Evolutionary conservation across 1,140 invertebrate species (phyloP).

Genomic region (Trissolcus basalis): DNA sequence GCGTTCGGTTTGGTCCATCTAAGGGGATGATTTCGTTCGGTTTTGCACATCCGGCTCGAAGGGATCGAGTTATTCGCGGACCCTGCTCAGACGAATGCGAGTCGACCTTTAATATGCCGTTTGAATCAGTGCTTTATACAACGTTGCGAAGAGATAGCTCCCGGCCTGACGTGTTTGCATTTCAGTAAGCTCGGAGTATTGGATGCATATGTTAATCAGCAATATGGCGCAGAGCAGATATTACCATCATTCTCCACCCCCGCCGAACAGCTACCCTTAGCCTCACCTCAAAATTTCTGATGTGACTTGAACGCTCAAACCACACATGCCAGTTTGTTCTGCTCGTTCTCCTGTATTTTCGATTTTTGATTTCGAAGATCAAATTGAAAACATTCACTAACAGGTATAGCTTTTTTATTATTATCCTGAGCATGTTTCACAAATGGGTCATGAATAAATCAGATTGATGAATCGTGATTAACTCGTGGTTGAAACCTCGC

Average conservation of each 20-base stretch:
- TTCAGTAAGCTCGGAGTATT: constrained; percentile 68
- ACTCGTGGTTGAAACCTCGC: not conserved
- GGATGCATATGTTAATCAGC: constrained; percentile 75
- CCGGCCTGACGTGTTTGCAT: constrained; percentile 71
- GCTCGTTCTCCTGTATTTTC: constrained; percentile 49
- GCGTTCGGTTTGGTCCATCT: constrained; percentile 20
- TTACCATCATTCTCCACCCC: constrained; percentile 64
- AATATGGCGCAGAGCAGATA: constrained; percentile 70
- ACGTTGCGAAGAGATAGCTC: constrained; percentile 69
- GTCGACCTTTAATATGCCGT: constrained; percentile 73
- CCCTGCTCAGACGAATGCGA: constrained; percentile 65
- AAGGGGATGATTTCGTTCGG: constrained; percentile 56
- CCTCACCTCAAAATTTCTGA: constrained; percentile 39
- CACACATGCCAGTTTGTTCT: constrained; percentile 41
- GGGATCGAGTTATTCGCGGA: constrained; percentile 66
- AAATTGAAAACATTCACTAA: no score
- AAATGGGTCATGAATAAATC: constrained; percentile 1
- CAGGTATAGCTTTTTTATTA: no score
- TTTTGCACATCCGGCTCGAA: constrained; percentile 49
- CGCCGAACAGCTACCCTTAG: constrained; percentile 55
- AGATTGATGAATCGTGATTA: constrained; percentile 11
- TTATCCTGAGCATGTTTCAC: not conserved
- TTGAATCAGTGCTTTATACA: constrained; percentile 72
- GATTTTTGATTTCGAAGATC: constrained; percentile 62
- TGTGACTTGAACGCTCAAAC: constrained; percentile 41